Base-by-base conservation (phyloP, 2,888 invertebrate genomes). In the Punctoribates punctum region DNA sequence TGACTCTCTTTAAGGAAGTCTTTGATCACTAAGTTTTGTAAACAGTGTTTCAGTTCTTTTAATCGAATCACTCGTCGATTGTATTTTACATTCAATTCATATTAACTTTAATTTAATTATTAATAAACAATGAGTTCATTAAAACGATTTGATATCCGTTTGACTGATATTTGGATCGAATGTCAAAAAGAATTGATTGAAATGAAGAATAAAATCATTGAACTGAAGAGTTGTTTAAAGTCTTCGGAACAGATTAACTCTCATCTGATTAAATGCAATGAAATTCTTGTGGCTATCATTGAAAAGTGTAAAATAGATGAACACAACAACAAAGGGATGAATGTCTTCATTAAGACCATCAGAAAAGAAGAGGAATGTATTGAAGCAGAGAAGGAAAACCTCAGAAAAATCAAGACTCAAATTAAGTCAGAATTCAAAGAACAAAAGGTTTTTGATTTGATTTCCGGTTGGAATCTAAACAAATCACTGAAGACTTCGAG, bases 241-340 rank as follows among this genome's bases (percentile, higher is more conserved):
- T 8, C 57, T 9, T 25, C 25, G 20, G 23, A 57, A 57, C 25
- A 17, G 25, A 57, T 57, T 57, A 57, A 57, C n/a, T 20, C 6
- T 4, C 57, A 57, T 57, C 20, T 57, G 57, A 11, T 23, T 23
- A 57, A 57, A 57, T 57, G 57, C 23, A 57, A 57, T 57, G 57
- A 57, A 57, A 3, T n/a, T 20, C 23, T 57, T 4, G 57, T 57
- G 20, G 20, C 57, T 57, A 57, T 57, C 57, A 57, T 57, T 57
- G 57, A 57, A 57, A 57, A 57, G 25, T 57, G 57, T 57, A 25
- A 13, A 25, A 20, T 57, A 9, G 57, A 57, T 23, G 3, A 25
- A 4, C 9, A 57, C 11, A 25, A 5, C 25, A 57, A 57, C 25
- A 25, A 57, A 20, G 23, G n/a, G 4, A 57, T 57, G 11, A 57